Evolutionary conservation across 2,797 vertebrate genomes (phyloP), one percentile per base, ranked within the genome.

Genomic region (Pteropus rufus): DNA sequence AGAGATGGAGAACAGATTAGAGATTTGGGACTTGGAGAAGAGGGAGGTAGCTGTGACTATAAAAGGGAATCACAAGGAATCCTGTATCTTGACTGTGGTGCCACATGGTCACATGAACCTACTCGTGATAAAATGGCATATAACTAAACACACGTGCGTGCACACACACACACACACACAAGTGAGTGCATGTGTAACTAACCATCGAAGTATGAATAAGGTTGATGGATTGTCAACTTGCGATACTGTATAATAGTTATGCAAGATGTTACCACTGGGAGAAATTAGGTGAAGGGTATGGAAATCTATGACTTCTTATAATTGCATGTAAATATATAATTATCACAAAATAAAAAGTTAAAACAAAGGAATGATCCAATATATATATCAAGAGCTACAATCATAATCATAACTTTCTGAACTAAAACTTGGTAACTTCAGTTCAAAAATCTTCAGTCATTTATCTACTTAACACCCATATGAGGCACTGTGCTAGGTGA

Each of bases 341-440:
- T 60, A 85, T 46, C 9, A 46, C 72, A 93, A 93, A 91, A 94
- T 64, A 67, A 89, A 94, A 87, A 36, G 2, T 26, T 56, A 88
- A 89, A 88, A 60, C 31, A 36, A 72, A 77, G 10, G 24, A 84
- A 72, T 88, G 16, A 75, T 54, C 36, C 36, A 49, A 49, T 26
- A 10, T 14, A 14, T 31, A 10, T 62, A 29, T 31, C 62, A 64
- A 67, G 64, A 92, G 49, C 18, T 81, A 84, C 7, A 76, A 39
- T 87, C 41, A 46, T 10, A 4, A 12, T 16, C 36, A 34, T 34
- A 80, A 41, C 60, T 72, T 67, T 82, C 58, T 65, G 14, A 67
- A 73, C 12, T 46, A 62, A 73, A 56, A 72, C 26, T 31, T 60
- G 5, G 29, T 19, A 69, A 72, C 46, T 75, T 73, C 16, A 64